Evolutionary conservation across 2,113 vertebrate species (phyloP).

Genomic region (Gavialis gangeticus): DNA sequence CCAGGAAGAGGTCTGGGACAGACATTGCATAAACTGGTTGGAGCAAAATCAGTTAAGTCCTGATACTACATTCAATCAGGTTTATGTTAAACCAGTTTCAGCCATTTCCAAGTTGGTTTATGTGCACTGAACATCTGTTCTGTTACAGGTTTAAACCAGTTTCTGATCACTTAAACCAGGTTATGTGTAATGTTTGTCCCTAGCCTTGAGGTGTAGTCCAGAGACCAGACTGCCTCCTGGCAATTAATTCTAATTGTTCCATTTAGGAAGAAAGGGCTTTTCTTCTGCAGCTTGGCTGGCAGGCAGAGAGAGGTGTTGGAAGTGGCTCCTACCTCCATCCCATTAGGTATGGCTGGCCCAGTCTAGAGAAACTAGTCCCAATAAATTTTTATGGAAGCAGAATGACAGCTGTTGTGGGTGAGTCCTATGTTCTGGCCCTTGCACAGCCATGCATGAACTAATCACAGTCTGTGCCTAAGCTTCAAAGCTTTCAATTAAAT

Average conservation of each 20-base stretch:
- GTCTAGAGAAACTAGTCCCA: not conserved
- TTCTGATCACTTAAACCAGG: no score
- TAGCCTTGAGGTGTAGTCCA: not conserved
- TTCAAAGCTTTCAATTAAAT: not conserved
- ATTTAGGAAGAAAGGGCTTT: not conserved
- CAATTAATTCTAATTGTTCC: not conserved
- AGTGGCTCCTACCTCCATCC: no score
- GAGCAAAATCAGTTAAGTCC: no score
- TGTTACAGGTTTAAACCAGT: no score
- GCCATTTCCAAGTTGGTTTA: no score
- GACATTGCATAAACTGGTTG: no score
- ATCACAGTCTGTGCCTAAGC: not conserved
- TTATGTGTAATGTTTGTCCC: no score
- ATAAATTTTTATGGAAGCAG: not conserved
- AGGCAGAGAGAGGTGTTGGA: not conserved
- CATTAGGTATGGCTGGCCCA: not conserved
- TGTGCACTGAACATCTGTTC: no score
- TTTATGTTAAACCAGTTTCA: no score
- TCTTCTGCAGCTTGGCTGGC: not conserved
- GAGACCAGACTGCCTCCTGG: not conserved
- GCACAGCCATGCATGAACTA: not conserved
- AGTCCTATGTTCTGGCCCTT: rapidly evolving
- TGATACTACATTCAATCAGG: no score
- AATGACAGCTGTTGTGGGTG: not conserved
- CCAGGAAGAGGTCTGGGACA: no score